phyloP scores from a whole-genome alignment of 2,113 vertebrate genomes.

The Actenoides hombroni region DNA sequence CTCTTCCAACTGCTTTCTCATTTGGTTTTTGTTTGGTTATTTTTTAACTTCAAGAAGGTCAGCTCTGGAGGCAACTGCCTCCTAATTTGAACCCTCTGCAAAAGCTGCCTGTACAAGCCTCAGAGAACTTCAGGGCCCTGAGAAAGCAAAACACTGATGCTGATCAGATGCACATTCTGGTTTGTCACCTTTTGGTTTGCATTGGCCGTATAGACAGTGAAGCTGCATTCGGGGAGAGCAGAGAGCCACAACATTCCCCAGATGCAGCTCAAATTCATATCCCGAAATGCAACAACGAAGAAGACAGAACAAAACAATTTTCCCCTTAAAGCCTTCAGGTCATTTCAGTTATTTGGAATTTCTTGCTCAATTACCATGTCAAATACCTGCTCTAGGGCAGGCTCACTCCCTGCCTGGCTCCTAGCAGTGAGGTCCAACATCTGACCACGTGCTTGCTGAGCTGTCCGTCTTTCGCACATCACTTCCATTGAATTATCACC shows the following conservation, averaged over 20 bases:
- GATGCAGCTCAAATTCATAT: not conserved
- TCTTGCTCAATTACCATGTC: not conserved
- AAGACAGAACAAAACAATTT: not conserved
- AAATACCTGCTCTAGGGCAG: not conserved
- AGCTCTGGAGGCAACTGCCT: not conserved
- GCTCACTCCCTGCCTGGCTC: not conserved
- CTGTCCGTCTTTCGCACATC: not conserved
- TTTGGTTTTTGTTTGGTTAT: not conserved
- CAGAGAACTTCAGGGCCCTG: not conserved
- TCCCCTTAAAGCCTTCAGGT: not conserved
- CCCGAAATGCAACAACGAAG: not conserved
- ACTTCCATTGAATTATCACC: not conserved
- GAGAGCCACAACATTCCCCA: not conserved
- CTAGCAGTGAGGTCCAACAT: not conserved
- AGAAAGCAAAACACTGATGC: not conserved
- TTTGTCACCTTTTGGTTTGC: not conserved
- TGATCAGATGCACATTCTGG: not conserved
- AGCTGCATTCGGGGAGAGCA: not conserved
- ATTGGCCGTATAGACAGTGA: fast-evolving
- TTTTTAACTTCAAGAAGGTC: not conserved
- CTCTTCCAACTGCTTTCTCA: not conserved
- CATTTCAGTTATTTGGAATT: not conserved
- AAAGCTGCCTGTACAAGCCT: not conserved
- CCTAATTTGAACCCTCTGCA: not conserved
- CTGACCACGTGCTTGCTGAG: not conserved